Base-by-base conservation (phyloP, 2,797 vertebrate species). In the Characodon lateralis region DNA sequence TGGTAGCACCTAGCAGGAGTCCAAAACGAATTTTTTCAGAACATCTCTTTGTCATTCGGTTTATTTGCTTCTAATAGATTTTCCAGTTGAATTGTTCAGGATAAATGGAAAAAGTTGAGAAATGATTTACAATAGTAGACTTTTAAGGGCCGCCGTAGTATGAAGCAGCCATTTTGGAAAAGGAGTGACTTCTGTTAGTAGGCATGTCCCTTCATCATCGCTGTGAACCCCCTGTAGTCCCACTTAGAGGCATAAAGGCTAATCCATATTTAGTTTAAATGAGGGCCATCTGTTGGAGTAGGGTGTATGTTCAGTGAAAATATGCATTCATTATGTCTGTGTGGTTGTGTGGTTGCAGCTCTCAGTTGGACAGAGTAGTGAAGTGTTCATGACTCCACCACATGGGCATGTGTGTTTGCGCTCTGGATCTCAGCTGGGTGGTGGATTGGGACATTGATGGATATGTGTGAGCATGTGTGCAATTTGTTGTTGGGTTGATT, bases 181-280 rank as follows among this genome's bases (percentile, higher is more conserved):
- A 41, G 43, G 73, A 76, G 81, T 71, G 55, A 61, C 68, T 77
- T 73, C 65, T 71, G 73, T 74, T 74, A 53, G 41, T 70, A 39
- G 73, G 51, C 77, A 72, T 86, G 83, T 86, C 74, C 83, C 69
- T 76, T 84, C 76, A 83, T 89, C 82, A 83, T 77, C 72, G 59
- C 59, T 2, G 78, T 61, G 73, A 86, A 80, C 78, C 83, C 83
- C 78, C 73, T 31, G 82, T 59, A 68, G 78, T 72, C 83, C 81
- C 83, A 76, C 87, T 80, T 82, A 71, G 78, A 86, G 88, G 87
- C 90, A 89, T 89, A 81, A 63, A 87, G 83, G 83, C 85, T 93
- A 92, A 94, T 94, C 90, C 87, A 89, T 91, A 89, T 94, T 93
- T 91, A 89, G 90, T 89, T 89, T 83, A 90, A 94, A 92, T 91